These are phyloP conservation scores for Cygnus olor DNA, from an alignment of 2,797 vertebrate genomes.

Conservation along the genomic window DNA sequence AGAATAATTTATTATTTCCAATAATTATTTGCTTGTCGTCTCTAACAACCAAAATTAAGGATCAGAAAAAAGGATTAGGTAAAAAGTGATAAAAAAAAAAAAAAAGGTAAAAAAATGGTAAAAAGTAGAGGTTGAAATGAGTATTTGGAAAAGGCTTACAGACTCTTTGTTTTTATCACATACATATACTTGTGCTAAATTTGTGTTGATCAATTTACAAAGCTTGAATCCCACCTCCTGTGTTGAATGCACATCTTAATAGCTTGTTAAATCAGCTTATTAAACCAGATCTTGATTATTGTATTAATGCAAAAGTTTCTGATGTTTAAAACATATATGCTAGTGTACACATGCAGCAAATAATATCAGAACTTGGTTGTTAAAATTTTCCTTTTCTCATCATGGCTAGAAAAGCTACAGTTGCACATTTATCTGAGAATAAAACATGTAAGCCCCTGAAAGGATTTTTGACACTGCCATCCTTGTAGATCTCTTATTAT, in stretches of 20 bases:
- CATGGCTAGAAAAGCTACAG: background rate
- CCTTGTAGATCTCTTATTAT: background rate
- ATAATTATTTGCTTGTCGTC: background rate
- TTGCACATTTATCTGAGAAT: slow-evolving; percentile 12
- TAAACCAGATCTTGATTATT: slow-evolving; percentile 37
- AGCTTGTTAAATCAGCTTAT: slow-evolving; percentile 46
- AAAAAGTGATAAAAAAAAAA: too few relatives aligned
- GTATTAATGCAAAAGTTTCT: background rate
- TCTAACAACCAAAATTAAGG: background rate
- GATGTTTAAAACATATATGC: slow-evolving; percentile 25
- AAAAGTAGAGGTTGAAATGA: background rate
- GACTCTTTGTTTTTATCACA: background rate
- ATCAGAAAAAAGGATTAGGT: background rate
- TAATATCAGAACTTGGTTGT: background rate
- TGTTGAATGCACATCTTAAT: background rate
- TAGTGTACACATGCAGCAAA: background rate
- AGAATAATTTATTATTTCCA: background rate
- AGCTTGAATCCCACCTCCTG: background rate
- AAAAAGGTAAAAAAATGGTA: background rate
- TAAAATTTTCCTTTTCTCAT: slow-evolving; percentile 23
- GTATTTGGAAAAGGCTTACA: background rate
- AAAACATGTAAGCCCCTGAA: slow-evolving; percentile 6
- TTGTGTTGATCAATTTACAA: slow-evolving; percentile 22
- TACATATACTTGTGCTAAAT: background rate
- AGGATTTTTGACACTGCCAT: background rate